Evolutionary conservation across 1,140 invertebrate genomes (phyloP).

Genomic region (Achatina immaculata): DNA sequence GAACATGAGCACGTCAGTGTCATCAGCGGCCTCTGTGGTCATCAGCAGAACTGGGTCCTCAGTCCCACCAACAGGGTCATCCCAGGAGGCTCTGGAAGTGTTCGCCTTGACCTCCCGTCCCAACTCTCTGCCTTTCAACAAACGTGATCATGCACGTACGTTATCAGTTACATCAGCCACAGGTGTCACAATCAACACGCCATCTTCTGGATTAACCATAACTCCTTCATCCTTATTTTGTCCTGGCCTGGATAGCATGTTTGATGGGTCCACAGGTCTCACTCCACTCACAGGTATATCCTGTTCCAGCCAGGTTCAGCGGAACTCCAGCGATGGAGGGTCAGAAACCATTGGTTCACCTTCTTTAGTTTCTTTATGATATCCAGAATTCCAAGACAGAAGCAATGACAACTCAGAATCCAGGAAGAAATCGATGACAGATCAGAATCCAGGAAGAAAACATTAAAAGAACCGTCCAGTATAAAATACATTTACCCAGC

Average conservation of each 20-base stretch:
- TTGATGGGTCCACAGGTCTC: constrained; percentile 91
- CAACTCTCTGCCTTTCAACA: constrained; percentile 61
- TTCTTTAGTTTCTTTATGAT: constrained; percentile 50
- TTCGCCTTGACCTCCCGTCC: constrained; percentile 51
- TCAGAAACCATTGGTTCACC: constrained; percentile 50
- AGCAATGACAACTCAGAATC: neutral
- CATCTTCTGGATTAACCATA: constrained; percentile 89
- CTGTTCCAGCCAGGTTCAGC: constrained; percentile 53
- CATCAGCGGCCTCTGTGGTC: neutral
- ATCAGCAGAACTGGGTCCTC: constrained; percentile 24
- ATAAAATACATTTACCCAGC: no score
- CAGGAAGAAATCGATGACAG: no score
- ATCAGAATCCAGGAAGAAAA: no score
- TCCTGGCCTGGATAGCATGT: constrained; percentile 80
- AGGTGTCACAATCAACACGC: constrained; percentile 88
- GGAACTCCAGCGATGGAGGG: constrained; percentile 47
- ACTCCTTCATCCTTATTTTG: constrained; percentile 40
- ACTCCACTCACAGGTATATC: constrained; percentile 79
- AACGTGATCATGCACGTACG: constrained; percentile 39
- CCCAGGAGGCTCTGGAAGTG: neutral
- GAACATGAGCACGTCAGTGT: constrained; percentile 26
- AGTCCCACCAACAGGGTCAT: constrained; percentile 8
- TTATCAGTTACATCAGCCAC: constrained; percentile 60
- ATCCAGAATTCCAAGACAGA: neutral
- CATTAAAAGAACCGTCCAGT: no score